phyloP scores from a whole-genome alignment of 2,797 vertebrate genomes.

The Antrozous pallidus region DNA sequence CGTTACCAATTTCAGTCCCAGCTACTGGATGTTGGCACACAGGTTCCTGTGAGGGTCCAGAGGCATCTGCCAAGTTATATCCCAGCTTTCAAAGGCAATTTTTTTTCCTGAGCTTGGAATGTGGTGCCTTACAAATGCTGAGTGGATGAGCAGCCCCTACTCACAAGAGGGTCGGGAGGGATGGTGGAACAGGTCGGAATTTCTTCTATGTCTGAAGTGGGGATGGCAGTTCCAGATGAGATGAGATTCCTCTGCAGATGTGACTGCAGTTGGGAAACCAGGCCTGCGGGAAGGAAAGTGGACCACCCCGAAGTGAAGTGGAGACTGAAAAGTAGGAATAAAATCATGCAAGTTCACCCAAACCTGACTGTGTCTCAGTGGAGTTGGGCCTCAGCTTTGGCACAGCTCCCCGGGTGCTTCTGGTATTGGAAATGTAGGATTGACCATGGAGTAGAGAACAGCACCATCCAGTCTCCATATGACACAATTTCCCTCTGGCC shows the following conservation, averaged over 20 bases:
- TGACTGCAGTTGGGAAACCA: not conserved
- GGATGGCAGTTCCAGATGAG: not conserved
- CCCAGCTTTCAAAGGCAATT: not conserved
- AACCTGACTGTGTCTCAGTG: not conserved
- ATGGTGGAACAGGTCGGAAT: not conserved
- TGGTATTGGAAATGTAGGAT: not conserved
- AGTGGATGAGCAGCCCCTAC: not conserved
- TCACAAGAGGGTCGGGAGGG: not conserved
- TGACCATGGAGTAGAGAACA: not conserved
- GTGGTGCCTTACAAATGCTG: not conserved
- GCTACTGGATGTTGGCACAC: not conserved
- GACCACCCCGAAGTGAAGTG: not conserved
- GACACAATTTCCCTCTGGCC: not conserved
- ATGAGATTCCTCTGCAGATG: not conserved
- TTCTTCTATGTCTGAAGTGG: not conserved
- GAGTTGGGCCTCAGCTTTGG: not conserved
- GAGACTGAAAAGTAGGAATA: not conserved
- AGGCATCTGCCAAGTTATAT: not conserved
- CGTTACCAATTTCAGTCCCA: not conserved
- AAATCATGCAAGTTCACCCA: not conserved
- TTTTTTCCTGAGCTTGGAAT: not conserved
- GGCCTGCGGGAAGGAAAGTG: not conserved
- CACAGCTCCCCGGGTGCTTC: not conserved
- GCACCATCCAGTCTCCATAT: not conserved
- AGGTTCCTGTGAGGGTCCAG: fast-evolving